Evolutionary conservation across 1,140 invertebrate species (phyloP).

Genomic region (Latrodectus geometricus): DNA sequence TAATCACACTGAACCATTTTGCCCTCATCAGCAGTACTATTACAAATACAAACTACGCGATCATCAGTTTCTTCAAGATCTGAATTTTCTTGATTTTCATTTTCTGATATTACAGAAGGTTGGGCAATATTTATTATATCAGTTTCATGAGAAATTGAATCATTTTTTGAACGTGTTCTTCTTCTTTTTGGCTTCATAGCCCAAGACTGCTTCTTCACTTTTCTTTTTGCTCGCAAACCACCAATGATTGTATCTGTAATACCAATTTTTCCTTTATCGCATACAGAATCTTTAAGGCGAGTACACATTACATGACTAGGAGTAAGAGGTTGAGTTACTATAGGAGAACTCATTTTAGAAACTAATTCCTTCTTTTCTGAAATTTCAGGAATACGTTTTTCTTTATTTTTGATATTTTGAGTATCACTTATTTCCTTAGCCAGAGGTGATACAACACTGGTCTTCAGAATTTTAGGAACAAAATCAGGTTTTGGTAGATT

Average conservation of each 20-base stretch:
- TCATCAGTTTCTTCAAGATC: constrained; percentile 24
- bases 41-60: constrained; percentile 38
- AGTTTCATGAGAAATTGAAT: constrained; percentile 21
- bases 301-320: constrained; percentile 46
- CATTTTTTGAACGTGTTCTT: constrained; percentile 54
- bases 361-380: background rate
- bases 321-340: background rate
- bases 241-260: background rate
- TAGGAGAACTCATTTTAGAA: background rate
- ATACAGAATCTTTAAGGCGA: constrained; percentile 31
- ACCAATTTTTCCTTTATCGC: constrained; percentile 12
- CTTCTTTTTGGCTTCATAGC: constrained; percentile 19
- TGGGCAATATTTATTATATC: background rate
- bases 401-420: background rate
- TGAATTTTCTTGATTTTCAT: background rate
- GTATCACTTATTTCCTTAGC: background rate
- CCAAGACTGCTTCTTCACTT: constrained; percentile 37
- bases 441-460: background rate
- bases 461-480: background rate
- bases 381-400: background rate
- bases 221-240: constrained; percentile 17
- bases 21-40: constrained; percentile 50
- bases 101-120: background rate
- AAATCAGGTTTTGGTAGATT: too few relatives aligned
- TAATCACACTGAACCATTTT: constrained; percentile 58